phyloP scores from a whole-genome alignment of 1,140 invertebrate genomes.

The Drosophila eugracilis region DNA sequence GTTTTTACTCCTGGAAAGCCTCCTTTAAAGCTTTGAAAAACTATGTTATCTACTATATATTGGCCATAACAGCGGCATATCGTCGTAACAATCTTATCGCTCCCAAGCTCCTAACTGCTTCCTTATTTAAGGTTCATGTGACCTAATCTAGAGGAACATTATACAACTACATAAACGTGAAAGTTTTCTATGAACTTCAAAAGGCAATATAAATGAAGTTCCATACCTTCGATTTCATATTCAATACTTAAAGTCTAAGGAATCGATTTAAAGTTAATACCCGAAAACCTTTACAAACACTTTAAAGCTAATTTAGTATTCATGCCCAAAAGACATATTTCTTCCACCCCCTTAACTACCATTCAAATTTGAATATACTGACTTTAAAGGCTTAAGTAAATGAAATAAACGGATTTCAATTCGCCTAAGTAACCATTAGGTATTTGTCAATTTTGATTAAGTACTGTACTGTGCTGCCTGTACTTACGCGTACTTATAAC shows the following conservation, averaged over 20 bases:
- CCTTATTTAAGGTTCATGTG: conserved; percentile 1
- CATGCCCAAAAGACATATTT: neutral
- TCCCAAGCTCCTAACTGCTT: conserved; percentile 6
- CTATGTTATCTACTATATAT: conserved; percentile 12
- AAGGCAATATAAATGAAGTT: neutral
- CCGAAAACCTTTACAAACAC: neutral
- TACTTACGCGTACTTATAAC: no score
- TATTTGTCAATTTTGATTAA: neutral
- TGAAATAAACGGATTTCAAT: conserved; percentile 12
- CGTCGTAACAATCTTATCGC: conserved; percentile 13
- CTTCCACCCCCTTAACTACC: neutral
- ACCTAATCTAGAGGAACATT: neutral
- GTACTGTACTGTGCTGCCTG: no score
- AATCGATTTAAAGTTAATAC: neutral
- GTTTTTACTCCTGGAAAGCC: neutral
- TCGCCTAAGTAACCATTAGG: neutral
- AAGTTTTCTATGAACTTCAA: neutral
- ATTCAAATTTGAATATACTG: conserved; percentile 7
- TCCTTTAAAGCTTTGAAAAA: neutral
- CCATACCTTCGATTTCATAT: neutral
- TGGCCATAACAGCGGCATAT: conserved; percentile 11
- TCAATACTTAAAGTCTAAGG: neutral
- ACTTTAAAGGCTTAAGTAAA: conserved; percentile 16
- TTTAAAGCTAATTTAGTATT: neutral
- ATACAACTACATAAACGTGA: neutral